Evolutionary conservation across 2,888 invertebrate genomes (phyloP), one percentile per base, ranked within the genome.

Genomic region (Baronia brevicornis): DNA sequence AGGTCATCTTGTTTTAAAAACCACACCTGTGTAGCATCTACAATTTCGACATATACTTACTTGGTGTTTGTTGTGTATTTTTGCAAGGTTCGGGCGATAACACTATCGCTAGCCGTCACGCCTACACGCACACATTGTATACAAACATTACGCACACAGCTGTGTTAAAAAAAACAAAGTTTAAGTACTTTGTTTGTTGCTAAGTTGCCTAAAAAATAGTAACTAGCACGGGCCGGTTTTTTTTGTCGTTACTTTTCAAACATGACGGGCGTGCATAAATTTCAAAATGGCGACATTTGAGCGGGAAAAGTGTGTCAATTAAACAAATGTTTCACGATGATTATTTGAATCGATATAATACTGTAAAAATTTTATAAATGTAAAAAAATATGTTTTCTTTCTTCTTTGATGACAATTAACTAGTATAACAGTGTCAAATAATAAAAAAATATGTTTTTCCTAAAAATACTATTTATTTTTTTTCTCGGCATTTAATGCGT

Each of bases 61-160:
- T n/a, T n/a, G 31, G 38, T 70, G 67, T 78, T 79, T 80, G 70
- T 80, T 82, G 77, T 82, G 69, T 82, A 78, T 80, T 82, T 82
- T 82, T 72, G 82, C 80, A 77, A 82, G 77, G 69, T 70, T 64
- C 60, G 53, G 47, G 54, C 75, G 82, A 82, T 82, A 80, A 68
- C 65, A 49, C 61, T 82, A 82, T 82, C 80, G 74, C 48, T 38
- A 54, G 53, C 40, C 56, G 56, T 65, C 70, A 74, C 77, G 77
- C 79, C 74, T 68, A 75, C 78, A 71, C 59, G 60, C 72, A 55
- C 65, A 64, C 56, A 43, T 8, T 31, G 28, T 33, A 26, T 13
- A 42, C 40, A 43, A 32, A 43, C 43, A 41, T 37, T 46, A 46
- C 61, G 53, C 54, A 52, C 50, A 50, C 38, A 54, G 43, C 33